Evolutionary conservation across 1,140 invertebrate genomes (phyloP).

Genomic region (Coptotermes formosanus): DNA sequence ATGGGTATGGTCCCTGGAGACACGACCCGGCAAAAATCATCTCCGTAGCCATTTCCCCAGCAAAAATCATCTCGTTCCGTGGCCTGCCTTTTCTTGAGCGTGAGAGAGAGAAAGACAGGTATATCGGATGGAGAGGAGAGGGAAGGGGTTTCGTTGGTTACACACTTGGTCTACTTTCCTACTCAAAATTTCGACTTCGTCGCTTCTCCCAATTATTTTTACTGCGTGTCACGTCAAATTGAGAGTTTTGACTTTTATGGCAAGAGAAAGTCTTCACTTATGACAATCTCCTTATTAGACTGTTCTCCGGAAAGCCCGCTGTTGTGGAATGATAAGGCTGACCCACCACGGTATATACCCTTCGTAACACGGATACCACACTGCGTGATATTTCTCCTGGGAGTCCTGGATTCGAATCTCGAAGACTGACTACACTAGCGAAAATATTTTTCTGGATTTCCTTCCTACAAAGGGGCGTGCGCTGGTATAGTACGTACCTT

Average conservation of each 20-base stretch:
- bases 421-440: no score
- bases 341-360: no score
- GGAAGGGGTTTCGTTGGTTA: neutral
- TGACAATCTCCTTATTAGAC: no score
- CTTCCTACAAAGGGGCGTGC: no score
- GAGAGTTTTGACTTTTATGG: neutral
- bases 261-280: no score
- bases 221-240: neutral
- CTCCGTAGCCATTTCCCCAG: conserved; percentile 40
- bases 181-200: conserved; percentile 9
- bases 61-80: conserved; percentile 31
- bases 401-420: no score
- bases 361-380: no score
- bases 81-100: neutral
- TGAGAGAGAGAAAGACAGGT: neutral
- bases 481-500: no score
- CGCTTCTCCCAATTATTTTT: conserved; percentile 14
- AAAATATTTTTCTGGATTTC: no score
- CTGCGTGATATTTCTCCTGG: no score
- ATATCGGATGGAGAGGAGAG: neutral
- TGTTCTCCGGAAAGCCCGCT: no score
- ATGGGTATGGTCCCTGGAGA: conserved; percentile 38
- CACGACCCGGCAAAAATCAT: conserved; percentile 47
- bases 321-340: no score
- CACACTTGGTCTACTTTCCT: neutral